These are phyloP conservation scores for Theristus sp. DNA, from an alignment of 2,888 invertebrate genomes.

Conservation along the genomic window DNA sequence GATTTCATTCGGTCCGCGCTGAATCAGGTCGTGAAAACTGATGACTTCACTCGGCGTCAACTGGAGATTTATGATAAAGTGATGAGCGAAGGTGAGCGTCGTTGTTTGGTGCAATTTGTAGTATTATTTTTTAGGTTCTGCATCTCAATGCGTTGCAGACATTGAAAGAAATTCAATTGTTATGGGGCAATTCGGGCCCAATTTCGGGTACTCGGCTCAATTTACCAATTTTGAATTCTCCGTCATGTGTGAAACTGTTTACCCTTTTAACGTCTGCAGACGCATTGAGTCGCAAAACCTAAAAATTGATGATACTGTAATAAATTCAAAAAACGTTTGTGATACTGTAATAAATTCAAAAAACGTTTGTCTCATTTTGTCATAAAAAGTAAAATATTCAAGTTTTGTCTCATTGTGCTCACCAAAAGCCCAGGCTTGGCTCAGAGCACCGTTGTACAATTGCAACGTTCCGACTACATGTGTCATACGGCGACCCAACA, in stretches of 20 bases:
- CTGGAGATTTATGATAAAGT: slow-evolving; percentile 19
- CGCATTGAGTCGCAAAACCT: too few species aligned
- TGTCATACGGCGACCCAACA: slow-evolving; percentile 16
- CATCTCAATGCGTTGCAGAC: not conserved
- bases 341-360: too few species aligned
- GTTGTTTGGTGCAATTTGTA: not conserved
- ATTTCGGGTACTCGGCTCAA: not conserved
- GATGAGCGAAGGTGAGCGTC: slow-evolving; percentile 13
- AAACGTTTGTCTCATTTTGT: too few species aligned
- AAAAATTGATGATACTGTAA: too few species aligned
- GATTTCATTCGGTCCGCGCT: slow-evolving; percentile 21
- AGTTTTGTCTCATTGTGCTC: too few species aligned
- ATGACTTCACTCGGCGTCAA: slow-evolving; percentile 22
- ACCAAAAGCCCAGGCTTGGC: slow-evolving; percentile 9
- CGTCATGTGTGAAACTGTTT: too few species aligned
- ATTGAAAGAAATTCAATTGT: not conserved
- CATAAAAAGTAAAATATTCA: too few species aligned
- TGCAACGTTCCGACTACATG: slow-evolving; percentile 28
- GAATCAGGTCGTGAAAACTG: slow-evolving; percentile 18
- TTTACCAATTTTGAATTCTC: too few species aligned
- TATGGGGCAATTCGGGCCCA: not conserved
- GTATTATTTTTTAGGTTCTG: not conserved
- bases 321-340: too few species aligned
- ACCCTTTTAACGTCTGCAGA: too few species aligned
- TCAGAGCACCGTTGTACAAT: slow-evolving; percentile 21